Evolutionary conservation across 53 echinoderm and acorn worm species (phyloP).

Genomic region (Arbacia lixula): DNA sequence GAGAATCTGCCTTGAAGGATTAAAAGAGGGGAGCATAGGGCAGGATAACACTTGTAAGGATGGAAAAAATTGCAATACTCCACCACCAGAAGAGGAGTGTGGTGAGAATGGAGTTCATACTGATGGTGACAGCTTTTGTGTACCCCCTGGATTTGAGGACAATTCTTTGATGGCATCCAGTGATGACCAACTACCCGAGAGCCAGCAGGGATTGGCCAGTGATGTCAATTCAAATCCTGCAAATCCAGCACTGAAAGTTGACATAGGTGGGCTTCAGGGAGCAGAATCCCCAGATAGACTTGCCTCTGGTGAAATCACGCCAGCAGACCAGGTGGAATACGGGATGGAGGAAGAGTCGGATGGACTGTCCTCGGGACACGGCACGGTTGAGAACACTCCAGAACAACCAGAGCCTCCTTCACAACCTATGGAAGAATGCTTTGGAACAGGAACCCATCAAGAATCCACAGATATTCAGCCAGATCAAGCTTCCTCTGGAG

Average conservation of each 20-base stretch:
- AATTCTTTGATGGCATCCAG: conserved; percentile 35
- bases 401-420: conserved; percentile 60
- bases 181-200: conserved; percentile 75
- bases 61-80: conserved; percentile 86
- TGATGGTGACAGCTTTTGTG: background rate
- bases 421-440: conserved; percentile 6
- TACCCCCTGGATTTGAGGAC: background rate
- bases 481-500: conserved; percentile 75
- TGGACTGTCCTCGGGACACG: conserved; percentile 62
- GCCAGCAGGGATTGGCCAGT: conserved; percentile 69
- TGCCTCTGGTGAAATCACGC: conserved; percentile 76
- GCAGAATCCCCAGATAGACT: conserved; percentile 54
- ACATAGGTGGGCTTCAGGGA: conserved; percentile 30
- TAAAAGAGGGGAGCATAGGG: background rate
- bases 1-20: conserved; percentile 13
- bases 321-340: conserved; percentile 80
- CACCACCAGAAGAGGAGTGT: conserved; percentile 75
- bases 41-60: conserved; percentile 60
- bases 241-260: conserved; percentile 38
- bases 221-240: conserved; percentile 55
- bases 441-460: conserved; percentile 40
- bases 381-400: conserved; percentile 63
- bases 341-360: conserved; percentile 59
- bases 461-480: conserved; percentile 63
- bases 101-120: conserved; percentile 57